Percentiles rank a stretch among this genome's conserved stretches.
Evolutionary conservation across 2,888 invertebrate species (phyloP).

Genomic region (Trachelus stipa): DNA sequence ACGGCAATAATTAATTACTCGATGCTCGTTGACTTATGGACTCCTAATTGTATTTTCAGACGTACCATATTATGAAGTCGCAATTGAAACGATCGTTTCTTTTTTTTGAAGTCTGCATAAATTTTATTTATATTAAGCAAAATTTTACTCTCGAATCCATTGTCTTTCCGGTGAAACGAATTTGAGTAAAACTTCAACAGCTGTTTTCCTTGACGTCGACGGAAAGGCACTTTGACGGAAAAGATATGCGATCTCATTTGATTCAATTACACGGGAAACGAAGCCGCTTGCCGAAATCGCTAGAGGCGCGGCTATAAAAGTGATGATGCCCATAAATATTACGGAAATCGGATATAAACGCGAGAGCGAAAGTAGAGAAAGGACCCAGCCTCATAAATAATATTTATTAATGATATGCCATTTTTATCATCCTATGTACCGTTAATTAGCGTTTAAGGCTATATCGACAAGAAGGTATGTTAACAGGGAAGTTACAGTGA

Average conservation of each 20-base stretch:
- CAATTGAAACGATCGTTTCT: not conserved
- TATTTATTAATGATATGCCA: not conserved
- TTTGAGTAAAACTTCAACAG: not conserved
- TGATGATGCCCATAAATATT: not conserved
- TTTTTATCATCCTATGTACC: not conserved
- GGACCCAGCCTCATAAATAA: not conserved
- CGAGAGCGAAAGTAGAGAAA: not conserved
- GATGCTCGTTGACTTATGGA: too few species aligned
- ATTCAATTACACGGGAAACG: not conserved
- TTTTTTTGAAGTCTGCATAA: not conserved
- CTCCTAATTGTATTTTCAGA: too few species aligned
- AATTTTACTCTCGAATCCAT: not conserved
- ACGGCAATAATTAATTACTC: too few species aligned
- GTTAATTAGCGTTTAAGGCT: not conserved
- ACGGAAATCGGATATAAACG: conserved; percentile 7
- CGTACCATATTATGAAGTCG: too few species aligned
- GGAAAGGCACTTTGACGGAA: not conserved
- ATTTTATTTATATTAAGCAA: not conserved
- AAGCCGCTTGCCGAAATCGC: not conserved
- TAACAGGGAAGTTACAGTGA: not conserved
- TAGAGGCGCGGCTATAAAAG: not conserved
- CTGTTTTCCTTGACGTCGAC: not conserved
- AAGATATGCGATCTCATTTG: not conserved
- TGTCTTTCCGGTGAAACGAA: not conserved
- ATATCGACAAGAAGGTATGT: not conserved